Percentiles rank a stretch among this genome's conserved stretches.
Evolutionary conservation across 2,888 invertebrate species (phyloP).

Genomic region (Xestia xanthographa): DNA sequence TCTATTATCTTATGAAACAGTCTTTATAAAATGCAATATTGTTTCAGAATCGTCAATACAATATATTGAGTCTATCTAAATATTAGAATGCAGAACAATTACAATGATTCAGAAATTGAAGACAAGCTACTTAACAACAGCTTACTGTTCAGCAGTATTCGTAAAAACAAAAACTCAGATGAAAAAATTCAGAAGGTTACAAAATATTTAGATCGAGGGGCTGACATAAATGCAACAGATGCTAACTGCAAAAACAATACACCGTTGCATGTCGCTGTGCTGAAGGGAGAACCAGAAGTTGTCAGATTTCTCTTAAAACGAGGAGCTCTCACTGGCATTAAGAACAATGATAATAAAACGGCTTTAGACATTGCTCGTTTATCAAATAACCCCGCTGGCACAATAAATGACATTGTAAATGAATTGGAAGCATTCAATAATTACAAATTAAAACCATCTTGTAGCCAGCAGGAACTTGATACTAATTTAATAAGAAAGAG

Average conservation of each 20-base stretch:
- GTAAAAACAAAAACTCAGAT: slow-evolving; percentile 32
- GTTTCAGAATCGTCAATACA: slow-evolving; percentile 27
- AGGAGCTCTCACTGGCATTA: slow-evolving; percentile 51
- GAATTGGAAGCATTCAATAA: slow-evolving; percentile 19
- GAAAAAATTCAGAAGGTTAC: slow-evolving; percentile 47
- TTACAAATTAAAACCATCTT: not conserved
- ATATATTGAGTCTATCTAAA: not conserved
- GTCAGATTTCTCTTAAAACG: slow-evolving; percentile 54
- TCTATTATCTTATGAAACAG: not conserved
- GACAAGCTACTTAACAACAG: slow-evolving; percentile 55
- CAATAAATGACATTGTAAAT: slow-evolving; percentile 20
- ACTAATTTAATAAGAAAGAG: not conserved
- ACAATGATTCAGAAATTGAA: slow-evolving; percentile 22
- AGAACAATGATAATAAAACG: slow-evolving; percentile 57
- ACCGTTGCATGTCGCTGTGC: slow-evolving; percentile 64
- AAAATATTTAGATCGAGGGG: slow-evolving; percentile 58
- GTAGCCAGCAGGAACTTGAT: not conserved
- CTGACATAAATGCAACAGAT: slow-evolving; percentile 66
- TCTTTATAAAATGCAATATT: slow-evolving; percentile 2
- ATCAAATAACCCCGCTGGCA: slow-evolving; percentile 43
- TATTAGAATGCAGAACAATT: slow-evolving; percentile 21
- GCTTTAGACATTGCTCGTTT: slow-evolving; percentile 58
- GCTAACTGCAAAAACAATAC: slow-evolving; percentile 62
- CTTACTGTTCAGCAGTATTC: slow-evolving; percentile 54
- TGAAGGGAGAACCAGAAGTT: slow-evolving; percentile 56